Conservation (phyloP, 2,797 vertebrate genomes). For the Glyptemys insculpta region DNA sequence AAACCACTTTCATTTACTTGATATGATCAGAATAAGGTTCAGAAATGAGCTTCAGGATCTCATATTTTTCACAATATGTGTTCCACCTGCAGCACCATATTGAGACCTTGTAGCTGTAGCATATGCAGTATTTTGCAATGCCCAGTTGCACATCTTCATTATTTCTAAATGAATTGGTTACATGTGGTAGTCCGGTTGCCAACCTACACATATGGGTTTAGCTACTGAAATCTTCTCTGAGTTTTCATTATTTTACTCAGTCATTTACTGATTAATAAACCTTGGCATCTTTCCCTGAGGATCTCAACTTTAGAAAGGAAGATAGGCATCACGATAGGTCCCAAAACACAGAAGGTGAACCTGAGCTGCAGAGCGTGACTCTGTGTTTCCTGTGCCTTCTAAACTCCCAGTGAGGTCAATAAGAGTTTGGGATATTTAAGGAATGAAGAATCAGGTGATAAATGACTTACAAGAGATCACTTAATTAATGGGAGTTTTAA, state of each 20-base stretch:
- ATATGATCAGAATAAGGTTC: constrained; percentile 22
- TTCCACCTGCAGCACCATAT: not conserved
- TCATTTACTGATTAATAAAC: not conserved
- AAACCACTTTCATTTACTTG: constrained; percentile 27
- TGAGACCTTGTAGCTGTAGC: not conserved
- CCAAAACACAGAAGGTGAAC: not conserved
- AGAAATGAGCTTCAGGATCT: constrained; percentile 32
- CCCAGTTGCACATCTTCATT: constrained; percentile 37
- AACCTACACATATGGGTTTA: not conserved
- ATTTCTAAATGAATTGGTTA: constrained; percentile 41
- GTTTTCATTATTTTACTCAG: constrained; percentile 26
- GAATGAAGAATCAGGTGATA: not conserved
- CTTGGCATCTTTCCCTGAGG: not conserved
- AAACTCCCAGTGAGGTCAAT: not conserved
- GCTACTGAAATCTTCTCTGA: not conserved
- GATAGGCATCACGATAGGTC: not conserved
- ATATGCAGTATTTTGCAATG: not conserved
- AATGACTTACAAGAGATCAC: not conserved
- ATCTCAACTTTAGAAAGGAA: constrained; percentile 10
- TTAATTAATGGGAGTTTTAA: not conserved
- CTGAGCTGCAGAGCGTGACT: not conserved
- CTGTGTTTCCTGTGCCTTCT: not conserved
- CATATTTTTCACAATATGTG: not conserved
- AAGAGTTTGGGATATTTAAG: not conserved
- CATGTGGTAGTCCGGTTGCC: not conserved